phyloP scores from a whole-genome alignment of 1,140 invertebrate genomes.

The Habropoda laboriosa region DNA sequence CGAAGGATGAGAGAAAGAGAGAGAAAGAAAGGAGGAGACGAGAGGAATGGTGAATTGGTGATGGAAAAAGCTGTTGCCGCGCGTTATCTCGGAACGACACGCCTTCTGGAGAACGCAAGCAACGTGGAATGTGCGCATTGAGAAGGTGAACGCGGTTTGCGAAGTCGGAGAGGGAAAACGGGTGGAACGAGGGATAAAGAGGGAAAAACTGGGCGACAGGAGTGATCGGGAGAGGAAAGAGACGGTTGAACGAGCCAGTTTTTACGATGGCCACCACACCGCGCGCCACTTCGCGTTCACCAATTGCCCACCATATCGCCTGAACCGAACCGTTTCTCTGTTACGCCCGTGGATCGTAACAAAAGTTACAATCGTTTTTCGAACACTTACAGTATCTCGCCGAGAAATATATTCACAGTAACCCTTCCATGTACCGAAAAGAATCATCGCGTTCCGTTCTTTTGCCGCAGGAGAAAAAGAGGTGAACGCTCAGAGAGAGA shows the following conservation, averaged over 20 bases:
- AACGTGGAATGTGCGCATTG: slow-evolving; percentile 31
- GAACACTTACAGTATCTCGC: no score
- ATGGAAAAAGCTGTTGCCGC: slow-evolving; percentile 14
- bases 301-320: slow-evolving; percentile 35
- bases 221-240: slow-evolving; percentile 27
- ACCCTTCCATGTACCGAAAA: no score
- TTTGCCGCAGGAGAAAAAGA: not conserved
- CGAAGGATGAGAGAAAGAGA: not conserved
- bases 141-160: slow-evolving; percentile 28
- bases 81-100: slow-evolving; percentile 11
- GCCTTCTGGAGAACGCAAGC: slow-evolving; percentile 42
- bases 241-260: slow-evolving; percentile 51
- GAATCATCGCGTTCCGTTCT: not conserved
- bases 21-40: not conserved
- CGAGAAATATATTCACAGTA: no score
- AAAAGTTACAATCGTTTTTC: not conserved
- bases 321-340: not conserved
- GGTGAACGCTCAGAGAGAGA: slow-evolving; percentile 1
- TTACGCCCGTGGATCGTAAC: not conserved
- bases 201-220: slow-evolving; percentile 38
- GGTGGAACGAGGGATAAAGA: slow-evolving; percentile 37
- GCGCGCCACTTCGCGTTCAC: slow-evolving; percentile 36
- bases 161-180: slow-evolving; percentile 33
- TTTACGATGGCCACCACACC: slow-evolving; percentile 29
- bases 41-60: not conserved